These are phyloP conservation scores for Caerostris darwini DNA, from an alignment of 1,140 invertebrate genomes.

Conservation along the genomic window DNA sequence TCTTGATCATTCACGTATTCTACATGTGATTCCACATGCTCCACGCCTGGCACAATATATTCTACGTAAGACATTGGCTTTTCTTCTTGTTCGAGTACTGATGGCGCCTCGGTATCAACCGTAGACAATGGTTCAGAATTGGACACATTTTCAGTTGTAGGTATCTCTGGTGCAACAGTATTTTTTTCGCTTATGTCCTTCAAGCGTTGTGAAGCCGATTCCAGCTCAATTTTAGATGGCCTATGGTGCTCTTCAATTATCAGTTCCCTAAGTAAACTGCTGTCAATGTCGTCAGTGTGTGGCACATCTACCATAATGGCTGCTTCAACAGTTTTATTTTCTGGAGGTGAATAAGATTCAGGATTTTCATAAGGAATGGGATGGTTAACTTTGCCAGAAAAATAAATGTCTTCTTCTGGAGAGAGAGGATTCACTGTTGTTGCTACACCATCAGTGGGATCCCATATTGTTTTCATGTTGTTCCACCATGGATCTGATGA, in stretches of 20 bases:
- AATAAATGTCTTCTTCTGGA: constrained; percentile 8
- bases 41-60: constrained; percentile 47
- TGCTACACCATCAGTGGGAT: neutral
- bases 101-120: neutral
- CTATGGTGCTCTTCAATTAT: constrained; percentile 58
- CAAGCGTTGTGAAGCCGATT: neutral
- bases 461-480: neutral
- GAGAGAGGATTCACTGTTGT: neutral
- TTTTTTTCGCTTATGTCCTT: neutral
- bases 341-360: neutral
- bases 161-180: neutral
- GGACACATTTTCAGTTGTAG: neutral
- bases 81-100: neutral
- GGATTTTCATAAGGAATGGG: neutral
- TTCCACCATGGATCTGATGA: constrained; percentile 51
- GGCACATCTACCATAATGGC: neutral
- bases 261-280: neutral
- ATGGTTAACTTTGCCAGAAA: neutral
- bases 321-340: neutral
- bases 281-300: neutral
- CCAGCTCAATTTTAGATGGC: constrained; percentile 44
- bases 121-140: neutral
- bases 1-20: constrained; percentile 33
- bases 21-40: constrained; percentile 28
- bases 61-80: neutral